Base-by-base conservation (phyloP, 2,113 vertebrate genomes). In the Mustela nigripes region DNA sequence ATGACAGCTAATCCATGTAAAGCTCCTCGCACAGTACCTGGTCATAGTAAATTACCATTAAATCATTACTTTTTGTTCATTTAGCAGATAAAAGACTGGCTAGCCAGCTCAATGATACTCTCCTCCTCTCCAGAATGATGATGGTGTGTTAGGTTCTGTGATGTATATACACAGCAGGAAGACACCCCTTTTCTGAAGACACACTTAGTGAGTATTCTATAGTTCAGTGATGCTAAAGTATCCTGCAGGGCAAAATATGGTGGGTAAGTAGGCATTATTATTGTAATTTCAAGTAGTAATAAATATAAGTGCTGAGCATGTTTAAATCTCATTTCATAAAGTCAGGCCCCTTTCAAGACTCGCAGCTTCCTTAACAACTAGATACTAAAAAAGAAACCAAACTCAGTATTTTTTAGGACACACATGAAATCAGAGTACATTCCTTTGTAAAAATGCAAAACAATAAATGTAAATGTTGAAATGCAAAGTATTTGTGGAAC, bases 261-360 rank as follows among this genome's bases (percentile, higher is more conserved):
- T 93, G 65, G 22, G 18, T 89, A 97, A 94, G 21, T 71, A 74
- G 36, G 16, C 26, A 84, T 81, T 94, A 50, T 71, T 28, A 63
- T 88, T 91, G 9, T 84, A 88, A 95, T 88, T 97, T 74, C 19
- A 94, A 88, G 50, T 91, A 63, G 36, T n/a, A 90, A 58, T 91
- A 86, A 91, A 86, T 79, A 15, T 42, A 90, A 58, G 60, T 62
- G 14, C 22, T 82, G 26, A 91, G 26, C 53, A 93, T 39, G 71
- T 85, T 91, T 96, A 85, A 86, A 94, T 88, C n/a, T 84, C 62
- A 83, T 80, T 80, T 36, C 84, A 42, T 94, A 48, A 82, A 18
- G 42, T 78, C 82, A 97, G 28, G 9, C 36, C 94, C 9, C 10
- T 80, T 16, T 92, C 58, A 65, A 16, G 26, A 91, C 18, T 67